These are phyloP conservation scores for Takifugu flavidus DNA, from an alignment of 2,113 vertebrate genomes.

Conservation along the genomic window DNA sequence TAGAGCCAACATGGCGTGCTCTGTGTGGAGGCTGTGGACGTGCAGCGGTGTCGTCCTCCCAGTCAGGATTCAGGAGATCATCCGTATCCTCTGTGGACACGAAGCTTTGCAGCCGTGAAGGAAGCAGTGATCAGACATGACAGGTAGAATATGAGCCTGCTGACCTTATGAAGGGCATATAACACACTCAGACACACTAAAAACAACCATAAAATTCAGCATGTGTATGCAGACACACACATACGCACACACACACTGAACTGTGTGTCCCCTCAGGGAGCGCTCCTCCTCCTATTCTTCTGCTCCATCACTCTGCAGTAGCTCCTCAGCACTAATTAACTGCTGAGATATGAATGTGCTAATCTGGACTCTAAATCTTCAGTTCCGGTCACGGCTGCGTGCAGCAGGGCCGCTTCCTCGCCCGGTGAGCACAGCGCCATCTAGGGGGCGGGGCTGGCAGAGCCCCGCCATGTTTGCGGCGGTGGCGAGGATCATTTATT, in stretches of 20 bases:
- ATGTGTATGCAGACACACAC: not conserved
- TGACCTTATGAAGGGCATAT: constrained; percentile 55
- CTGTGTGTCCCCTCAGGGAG: constrained; percentile 20
- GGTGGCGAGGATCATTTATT: not conserved
- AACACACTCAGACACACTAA: constrained; percentile 10
- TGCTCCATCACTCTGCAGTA: constrained; percentile 50
- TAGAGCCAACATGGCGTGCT: too few relatives aligned
- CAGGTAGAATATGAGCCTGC: constrained; percentile 62
- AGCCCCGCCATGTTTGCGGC: not conserved
- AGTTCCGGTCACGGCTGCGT: constrained; percentile 55
- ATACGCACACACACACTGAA: not conserved
- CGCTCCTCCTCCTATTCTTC: constrained; percentile 38
- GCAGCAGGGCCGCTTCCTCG: constrained; percentile 24
- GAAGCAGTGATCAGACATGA: constrained; percentile 48
- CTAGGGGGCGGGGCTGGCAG: constrained; percentile 40
- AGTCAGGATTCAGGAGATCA: constrained; percentile 38
- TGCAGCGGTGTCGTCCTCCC: not conserved
- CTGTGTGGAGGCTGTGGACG: too few relatives aligned
- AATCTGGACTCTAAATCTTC: constrained; percentile 64
- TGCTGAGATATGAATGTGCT: constrained; percentile 64
- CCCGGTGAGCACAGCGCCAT: constrained; percentile 54
- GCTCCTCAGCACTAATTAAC: constrained; percentile 65
- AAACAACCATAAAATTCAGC: not conserved
- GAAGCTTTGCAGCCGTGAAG: constrained; percentile 36
- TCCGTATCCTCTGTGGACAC: constrained; percentile 24